Evolutionary conservation across 2,888 invertebrate species (phyloP).

Genomic region (Dasypogon diadema): DNA sequence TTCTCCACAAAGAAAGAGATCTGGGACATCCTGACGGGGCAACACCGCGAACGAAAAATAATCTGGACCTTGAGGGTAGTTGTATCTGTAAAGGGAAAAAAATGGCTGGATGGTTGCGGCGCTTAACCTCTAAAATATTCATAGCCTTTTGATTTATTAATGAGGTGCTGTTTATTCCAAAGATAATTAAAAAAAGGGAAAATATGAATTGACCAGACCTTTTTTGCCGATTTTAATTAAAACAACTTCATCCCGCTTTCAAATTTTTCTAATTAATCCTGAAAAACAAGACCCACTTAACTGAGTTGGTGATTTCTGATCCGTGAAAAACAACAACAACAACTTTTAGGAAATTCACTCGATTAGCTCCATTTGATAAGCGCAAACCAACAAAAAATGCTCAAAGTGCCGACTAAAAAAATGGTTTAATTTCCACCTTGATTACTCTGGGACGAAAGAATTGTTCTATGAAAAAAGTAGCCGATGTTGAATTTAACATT

Average conservation of each 20-base stretch:
- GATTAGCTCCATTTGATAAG: not conserved
- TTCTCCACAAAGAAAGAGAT: constrained; percentile 45
- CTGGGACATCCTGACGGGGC: constrained; percentile 39
- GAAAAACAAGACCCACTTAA: constrained; percentile 3
- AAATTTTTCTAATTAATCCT: constrained; percentile 45
- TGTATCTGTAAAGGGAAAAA: constrained; percentile 12
- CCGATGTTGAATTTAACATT: no score
- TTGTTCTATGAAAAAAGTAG: no score
- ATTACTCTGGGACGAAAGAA: no score
- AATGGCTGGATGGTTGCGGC: constrained; percentile 23
- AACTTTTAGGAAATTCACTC: not conserved
- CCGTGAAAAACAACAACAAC: not conserved
- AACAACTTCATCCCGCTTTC: constrained; percentile 35
- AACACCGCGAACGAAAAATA: constrained; percentile 33
- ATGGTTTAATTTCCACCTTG: no score
- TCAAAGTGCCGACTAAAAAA: no score
- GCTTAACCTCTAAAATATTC: constrained; percentile 50
- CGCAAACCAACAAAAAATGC: no score
- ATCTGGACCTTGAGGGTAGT: constrained; percentile 48
- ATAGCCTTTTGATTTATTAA: constrained; percentile 55
- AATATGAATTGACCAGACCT: constrained; percentile 47
- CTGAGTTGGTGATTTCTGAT: not conserved
- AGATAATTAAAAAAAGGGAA: constrained; percentile 53
- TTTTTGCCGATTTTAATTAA: constrained; percentile 39
- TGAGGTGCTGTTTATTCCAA: constrained; percentile 52